phyloP scores from a whole-genome alignment of 2,113 vertebrate species.

The Nycticryphes semicollaris region DNA sequence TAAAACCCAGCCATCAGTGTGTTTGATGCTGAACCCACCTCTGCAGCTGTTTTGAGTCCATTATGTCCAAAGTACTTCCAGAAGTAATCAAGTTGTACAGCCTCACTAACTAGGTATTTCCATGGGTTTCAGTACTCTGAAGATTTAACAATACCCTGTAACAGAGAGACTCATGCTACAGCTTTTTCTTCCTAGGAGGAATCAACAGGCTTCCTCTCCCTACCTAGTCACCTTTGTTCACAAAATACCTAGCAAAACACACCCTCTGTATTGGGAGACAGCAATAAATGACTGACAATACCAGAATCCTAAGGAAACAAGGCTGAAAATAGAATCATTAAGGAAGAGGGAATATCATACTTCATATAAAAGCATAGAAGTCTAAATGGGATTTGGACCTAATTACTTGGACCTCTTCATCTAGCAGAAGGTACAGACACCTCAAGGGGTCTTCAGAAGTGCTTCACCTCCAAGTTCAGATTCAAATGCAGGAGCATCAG shows the following conservation, averaged over 20 bases:
- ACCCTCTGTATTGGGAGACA: not conserved
- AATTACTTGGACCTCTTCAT: not conserved
- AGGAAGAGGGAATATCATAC: not conserved
- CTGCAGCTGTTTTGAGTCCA: conserved; percentile 4
- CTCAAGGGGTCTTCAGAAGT: not conserved
- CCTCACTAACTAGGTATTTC: not conserved
- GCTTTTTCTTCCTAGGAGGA: not conserved
- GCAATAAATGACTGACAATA: not conserved
- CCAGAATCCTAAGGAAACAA: not conserved
- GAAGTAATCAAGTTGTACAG: not conserved
- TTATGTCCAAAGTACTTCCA: conserved; percentile 3
- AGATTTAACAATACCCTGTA: not conserved
- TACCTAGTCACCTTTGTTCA: not conserved
- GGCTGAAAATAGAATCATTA: not conserved
- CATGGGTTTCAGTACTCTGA: not conserved
- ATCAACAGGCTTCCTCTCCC: not conserved
- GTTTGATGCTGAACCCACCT: not conserved
- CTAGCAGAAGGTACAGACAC: not conserved
- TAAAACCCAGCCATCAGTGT: not conserved
- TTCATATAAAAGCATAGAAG: not conserved
- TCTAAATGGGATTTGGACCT: not conserved
- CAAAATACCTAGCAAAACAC: not conserved
- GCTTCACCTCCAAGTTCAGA: not conserved
- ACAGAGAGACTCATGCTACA: not conserved
- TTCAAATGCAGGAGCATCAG: not conserved